These are phyloP conservation scores for Brachyrhaphis roseni DNA, from an alignment of 2,797 vertebrate genomes.

Conservation along the genomic window DNA sequence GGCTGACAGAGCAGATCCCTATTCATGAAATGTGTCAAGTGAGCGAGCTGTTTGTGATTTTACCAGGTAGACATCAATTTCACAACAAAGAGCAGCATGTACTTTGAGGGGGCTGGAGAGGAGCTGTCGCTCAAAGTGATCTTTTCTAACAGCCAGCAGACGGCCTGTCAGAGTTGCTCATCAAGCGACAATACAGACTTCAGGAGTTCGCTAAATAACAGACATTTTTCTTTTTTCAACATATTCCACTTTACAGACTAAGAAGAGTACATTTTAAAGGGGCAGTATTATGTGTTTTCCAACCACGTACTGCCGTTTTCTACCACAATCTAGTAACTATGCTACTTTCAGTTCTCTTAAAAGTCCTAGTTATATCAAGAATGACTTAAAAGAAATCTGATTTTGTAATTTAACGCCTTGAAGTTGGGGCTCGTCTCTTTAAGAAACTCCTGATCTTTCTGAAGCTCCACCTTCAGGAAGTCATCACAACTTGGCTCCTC, in stretches of 20 bases:
- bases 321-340: too few relatives aligned
- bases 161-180: not conserved
- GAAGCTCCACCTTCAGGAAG: too few relatives aligned
- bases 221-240: not conserved
- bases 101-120: not conserved
- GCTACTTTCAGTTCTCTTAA: too few relatives aligned
- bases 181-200: not conserved
- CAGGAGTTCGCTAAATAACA: not conserved
- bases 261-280: not conserved
- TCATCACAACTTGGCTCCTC: too few relatives aligned
- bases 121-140: conserved; percentile 1
- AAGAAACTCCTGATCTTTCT: too few relatives aligned
- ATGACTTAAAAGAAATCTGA: too few relatives aligned
- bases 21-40: not conserved
- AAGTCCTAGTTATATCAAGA: too few relatives aligned
- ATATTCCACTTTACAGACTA: not conserved
- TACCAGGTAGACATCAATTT: conserved; percentile 5
- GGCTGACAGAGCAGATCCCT: not conserved
- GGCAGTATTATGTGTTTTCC: too few relatives aligned
- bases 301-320: too few relatives aligned
- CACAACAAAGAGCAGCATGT: not conserved
- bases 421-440: too few relatives aligned
- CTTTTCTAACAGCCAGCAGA: conserved; percentile 1
- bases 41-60: not conserved
- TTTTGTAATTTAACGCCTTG: too few relatives aligned